Conservation (phyloP, 2,797 vertebrate genomes). For the Simalia tracyae region DNA sequence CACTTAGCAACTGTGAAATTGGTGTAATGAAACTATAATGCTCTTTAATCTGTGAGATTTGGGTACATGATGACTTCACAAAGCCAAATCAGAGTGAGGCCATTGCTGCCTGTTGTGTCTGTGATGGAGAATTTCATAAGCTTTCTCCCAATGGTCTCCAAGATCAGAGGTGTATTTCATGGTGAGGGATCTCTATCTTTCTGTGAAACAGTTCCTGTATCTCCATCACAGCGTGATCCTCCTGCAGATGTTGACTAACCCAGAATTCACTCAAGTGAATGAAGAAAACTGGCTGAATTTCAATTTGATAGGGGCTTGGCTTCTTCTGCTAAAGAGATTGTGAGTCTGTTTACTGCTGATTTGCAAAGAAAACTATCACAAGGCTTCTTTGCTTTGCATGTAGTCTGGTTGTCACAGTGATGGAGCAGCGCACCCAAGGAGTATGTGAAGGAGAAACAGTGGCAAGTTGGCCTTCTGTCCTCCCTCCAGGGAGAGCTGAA, state of each 20-base stretch:
- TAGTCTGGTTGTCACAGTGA: not conserved
- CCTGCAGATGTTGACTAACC: not conserved
- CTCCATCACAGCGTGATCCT: not conserved
- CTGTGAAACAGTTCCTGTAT: not conserved
- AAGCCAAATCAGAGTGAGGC: not conserved
- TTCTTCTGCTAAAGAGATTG: not conserved
- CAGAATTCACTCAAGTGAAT: not conserved
- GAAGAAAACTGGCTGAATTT: not conserved
- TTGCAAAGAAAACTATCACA: too few species aligned
- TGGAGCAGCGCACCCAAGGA: not conserved
- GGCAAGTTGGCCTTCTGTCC: not conserved
- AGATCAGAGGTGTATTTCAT: not conserved
- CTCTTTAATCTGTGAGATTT: not conserved
- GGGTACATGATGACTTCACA: not conserved
- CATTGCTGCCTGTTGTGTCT: not conserved
- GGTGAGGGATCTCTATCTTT: too few species aligned
- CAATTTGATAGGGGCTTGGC: not conserved
- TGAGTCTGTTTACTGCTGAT: not conserved
- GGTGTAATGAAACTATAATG: too few species aligned
- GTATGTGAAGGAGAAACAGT: not conserved
- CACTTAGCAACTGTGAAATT: not conserved
- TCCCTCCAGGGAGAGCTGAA: not conserved
- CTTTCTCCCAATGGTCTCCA: not conserved
- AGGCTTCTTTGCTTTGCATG: not conserved
- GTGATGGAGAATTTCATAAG: not conserved